Evolutionary conservation across 2,888 invertebrate species (phyloP).

Genomic region (Ischnura elegans): DNA sequence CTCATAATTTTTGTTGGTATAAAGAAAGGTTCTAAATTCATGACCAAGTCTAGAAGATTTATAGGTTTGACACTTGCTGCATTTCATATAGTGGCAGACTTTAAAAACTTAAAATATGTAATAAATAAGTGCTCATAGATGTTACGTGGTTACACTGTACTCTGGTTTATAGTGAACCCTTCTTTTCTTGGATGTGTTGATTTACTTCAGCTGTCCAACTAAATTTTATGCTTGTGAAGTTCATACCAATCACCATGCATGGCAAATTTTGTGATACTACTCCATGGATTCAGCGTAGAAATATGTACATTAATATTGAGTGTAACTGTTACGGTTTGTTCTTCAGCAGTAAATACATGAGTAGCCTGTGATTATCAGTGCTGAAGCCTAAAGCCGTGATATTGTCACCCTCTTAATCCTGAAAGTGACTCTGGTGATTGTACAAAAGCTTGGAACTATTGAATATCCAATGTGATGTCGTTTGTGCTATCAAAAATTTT

Average conservation of each 20-base stretch:
- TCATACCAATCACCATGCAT: not conserved
- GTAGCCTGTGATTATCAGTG: not conserved
- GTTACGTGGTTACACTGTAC: slow-evolving; percentile 1
- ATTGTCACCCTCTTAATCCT: not conserved
- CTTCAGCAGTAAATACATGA: not conserved
- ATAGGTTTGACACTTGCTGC: no score
- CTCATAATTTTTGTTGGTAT: no score
- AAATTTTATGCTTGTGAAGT: not conserved
- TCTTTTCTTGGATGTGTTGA: not conserved
- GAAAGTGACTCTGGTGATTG: not conserved
- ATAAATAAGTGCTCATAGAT: no score
- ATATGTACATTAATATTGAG: not conserved
- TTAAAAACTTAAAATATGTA: no score
- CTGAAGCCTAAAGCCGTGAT: not conserved
- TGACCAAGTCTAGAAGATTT: no score
- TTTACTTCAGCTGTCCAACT: not conserved
- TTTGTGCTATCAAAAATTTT: not conserved
- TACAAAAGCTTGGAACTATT: not conserved
- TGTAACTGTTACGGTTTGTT: not conserved
- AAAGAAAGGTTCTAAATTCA: no score
- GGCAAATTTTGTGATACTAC: not conserved
- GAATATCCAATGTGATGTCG: not conserved
- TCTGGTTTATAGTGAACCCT: not conserved
- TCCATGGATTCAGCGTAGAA: not conserved
- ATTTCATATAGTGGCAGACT: no score